These are phyloP conservation scores for Phthorimaea operculella DNA, from an alignment of 1,140 invertebrate species.

Conservation along the genomic window DNA sequence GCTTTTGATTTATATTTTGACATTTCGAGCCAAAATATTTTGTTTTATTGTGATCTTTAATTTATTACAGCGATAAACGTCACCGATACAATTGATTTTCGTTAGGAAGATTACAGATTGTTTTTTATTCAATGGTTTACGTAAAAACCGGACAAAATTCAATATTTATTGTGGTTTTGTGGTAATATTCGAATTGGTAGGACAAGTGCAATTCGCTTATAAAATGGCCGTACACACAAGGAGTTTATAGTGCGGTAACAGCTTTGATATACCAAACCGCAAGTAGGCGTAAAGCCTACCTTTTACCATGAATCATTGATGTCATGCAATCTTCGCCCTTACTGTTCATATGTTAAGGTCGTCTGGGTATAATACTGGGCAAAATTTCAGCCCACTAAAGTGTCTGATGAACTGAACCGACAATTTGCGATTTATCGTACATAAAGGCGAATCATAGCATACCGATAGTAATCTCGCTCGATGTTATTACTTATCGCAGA, in stretches of 20 bases:
- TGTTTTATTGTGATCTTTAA: conserved; percentile 46
- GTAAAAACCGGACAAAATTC: no score
- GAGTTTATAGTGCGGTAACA: conserved; percentile 28
- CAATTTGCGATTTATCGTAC: conserved; percentile 61
- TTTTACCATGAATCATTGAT: neutral
- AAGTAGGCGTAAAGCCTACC: conserved; percentile 22
- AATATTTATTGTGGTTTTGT: no score
- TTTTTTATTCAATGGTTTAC: neutral
- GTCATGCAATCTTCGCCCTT: neutral
- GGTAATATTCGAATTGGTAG: no score
- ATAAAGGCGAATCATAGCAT: conserved; percentile 51
- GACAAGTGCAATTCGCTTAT: neutral
- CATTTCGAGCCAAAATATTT: conserved; percentile 50
- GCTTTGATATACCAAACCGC: conserved; percentile 32
- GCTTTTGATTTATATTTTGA: conserved; percentile 56
- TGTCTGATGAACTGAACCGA: conserved; percentile 40
- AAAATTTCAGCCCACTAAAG: conserved; percentile 22
- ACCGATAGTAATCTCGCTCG: conserved; percentile 45
- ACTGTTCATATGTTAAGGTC: neutral
- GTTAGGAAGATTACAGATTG: neutral
- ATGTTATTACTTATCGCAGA: conserved; percentile 40
- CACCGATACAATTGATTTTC: conserved; percentile 14
- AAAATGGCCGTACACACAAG: conserved; percentile 10
- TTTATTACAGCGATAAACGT: conserved; percentile 49
- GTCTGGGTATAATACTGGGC: neutral